Conservation (phyloP, 2,113 vertebrate genomes). For the Craseonycteris thonglongyai region DNA sequence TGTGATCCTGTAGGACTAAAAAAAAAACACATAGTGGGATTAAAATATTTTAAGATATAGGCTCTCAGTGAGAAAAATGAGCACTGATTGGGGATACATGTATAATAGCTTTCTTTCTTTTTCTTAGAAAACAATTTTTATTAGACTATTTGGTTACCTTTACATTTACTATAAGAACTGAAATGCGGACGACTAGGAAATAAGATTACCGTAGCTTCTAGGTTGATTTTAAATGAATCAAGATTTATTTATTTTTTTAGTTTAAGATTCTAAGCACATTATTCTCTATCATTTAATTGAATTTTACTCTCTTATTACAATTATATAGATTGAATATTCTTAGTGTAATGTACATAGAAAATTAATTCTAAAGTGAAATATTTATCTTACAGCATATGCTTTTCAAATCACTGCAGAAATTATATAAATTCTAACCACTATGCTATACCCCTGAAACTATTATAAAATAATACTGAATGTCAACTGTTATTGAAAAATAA, state of each 20-base stretch:
- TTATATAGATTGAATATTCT: not conserved
- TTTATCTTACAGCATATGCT: not conserved
- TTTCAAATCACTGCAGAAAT: not conserved
- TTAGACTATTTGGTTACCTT: not conserved
- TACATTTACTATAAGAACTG: constrained; percentile 9
- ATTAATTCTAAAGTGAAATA: constrained; percentile 31
- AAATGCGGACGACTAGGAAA: not conserved
- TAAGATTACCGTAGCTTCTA: not conserved
- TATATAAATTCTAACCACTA: no score
- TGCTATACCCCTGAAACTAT: no score
- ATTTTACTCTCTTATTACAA: constrained; percentile 5
- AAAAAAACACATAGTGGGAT: constrained; percentile 67
- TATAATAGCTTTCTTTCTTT: not conserved
- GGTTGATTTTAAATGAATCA: constrained; percentile 8
- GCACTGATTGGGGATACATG: not conserved
- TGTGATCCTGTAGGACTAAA: constrained; percentile 94
- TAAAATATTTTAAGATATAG: constrained; percentile 50
- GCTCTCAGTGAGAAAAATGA: not conserved
- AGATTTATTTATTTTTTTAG: not conserved
- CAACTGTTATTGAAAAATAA: no score
- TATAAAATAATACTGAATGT: no score
- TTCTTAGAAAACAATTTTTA: not conserved
- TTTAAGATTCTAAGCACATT: not conserved
- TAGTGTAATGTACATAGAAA: not conserved
- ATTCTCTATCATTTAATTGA: not conserved